Conservation (phyloP, 2,888 invertebrate genomes). For the Dusona sp. region DNA sequence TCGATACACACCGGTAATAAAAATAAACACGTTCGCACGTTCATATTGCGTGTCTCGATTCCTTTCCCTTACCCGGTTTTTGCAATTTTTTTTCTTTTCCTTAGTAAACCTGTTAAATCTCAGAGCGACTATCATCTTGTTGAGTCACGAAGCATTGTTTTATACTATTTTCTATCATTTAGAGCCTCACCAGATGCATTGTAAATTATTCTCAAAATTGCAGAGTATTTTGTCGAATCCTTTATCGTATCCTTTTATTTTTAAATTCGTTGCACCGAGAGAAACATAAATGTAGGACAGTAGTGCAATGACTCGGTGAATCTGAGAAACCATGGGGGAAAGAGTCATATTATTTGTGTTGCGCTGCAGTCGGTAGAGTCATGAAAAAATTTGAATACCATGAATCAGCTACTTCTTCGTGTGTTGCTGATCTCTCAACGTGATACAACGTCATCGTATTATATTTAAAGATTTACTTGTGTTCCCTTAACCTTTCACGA, state of each 20-base stretch:
- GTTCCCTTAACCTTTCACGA: conserved; percentile 58
- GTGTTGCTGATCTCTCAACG: conserved; percentile 36
- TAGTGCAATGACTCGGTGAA: conserved; percentile 16
- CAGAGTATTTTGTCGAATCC: not conserved
- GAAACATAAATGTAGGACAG: conserved; percentile 4
- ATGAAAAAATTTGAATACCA: conserved; percentile 7
- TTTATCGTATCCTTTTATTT: not conserved
- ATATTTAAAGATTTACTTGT: conserved; percentile 40
- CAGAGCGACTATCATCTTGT: not conserved
- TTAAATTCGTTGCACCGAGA: not conserved
- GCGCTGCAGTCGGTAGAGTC: not conserved
- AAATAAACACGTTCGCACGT: conserved; percentile 28
- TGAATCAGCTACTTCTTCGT: conserved; percentile 40
- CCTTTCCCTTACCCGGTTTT: conserved; percentile 49
- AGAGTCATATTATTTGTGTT: conserved; percentile 2
- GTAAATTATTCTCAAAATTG: not conserved
- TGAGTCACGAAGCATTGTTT: not conserved
- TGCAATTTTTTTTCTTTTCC: not conserved
- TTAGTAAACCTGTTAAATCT: not conserved
- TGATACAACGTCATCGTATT: conserved; percentile 41
- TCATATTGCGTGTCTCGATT: conserved; percentile 45
- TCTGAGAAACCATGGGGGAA: not conserved
- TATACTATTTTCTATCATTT: not conserved
- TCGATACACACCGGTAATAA: conserved; percentile 10
- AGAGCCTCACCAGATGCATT: not conserved